Evolutionary conservation across 2,113 vertebrate species (phyloP).

Genomic region (Crotalus viridis): DNA sequence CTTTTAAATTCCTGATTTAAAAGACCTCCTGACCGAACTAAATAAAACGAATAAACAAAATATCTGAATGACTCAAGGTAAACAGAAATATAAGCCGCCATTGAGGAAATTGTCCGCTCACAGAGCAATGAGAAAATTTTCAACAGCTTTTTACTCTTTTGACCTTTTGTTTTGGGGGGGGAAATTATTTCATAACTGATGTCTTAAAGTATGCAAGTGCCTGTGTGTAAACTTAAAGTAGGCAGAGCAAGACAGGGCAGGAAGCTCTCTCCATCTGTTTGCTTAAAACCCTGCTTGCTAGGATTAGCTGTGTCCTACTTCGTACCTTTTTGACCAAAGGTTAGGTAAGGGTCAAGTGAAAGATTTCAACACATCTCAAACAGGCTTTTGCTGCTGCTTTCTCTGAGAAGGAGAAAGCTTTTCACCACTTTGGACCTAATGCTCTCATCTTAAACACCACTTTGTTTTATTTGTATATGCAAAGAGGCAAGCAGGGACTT

Average conservation of each 20-base stretch:
- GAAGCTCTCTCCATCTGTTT: constrained; percentile 64
- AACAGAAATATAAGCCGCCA: neutral
- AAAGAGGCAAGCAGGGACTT: constrained; percentile 62
- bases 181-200: neutral
- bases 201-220: neutral
- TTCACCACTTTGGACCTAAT: constrained; percentile 50
- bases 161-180: neutral
- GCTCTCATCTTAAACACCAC: constrained; percentile 52
- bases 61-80: neutral
- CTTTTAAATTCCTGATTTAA: neutral
- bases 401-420: constrained; percentile 53
- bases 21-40: neutral
- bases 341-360: constrained; percentile 76
- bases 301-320: constrained; percentile 71
- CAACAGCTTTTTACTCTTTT: neutral
- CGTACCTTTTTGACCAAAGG: constrained; percentile 61
- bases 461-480: constrained; percentile 67
- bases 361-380: constrained; percentile 72
- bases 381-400: constrained; percentile 49
- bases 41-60: neutral
- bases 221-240: constrained; percentile 30
- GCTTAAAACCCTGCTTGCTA: constrained; percentile 68
- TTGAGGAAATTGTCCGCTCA: neutral
- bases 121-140: neutral
- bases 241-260: constrained; percentile 10